Conservation (phyloP, 2,888 invertebrate genomes). For the Polyploca ridens region DNA sequence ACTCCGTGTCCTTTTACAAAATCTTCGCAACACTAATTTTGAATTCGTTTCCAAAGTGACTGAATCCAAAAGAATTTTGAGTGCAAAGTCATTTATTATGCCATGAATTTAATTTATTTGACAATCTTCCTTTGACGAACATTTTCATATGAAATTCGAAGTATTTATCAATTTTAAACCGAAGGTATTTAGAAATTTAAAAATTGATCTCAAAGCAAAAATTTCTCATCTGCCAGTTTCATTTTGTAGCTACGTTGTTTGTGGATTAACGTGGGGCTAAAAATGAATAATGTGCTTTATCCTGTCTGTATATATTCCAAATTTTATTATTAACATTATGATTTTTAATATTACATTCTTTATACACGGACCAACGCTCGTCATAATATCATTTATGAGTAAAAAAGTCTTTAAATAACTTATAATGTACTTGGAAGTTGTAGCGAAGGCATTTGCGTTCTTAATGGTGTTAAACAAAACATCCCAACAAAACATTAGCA, state of each 20-base stretch:
- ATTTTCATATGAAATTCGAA: background rate
- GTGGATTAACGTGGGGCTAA: background rate
- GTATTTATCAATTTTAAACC: background rate
- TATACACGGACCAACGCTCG: background rate
- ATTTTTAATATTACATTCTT: background rate
- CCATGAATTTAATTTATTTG: constrained; percentile 1
- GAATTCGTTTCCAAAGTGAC: background rate
- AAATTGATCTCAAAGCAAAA: background rate
- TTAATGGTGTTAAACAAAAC: background rate
- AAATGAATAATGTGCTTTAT: background rate
- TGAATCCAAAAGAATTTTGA: background rate
- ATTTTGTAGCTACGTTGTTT: background rate
- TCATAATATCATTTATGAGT: background rate
- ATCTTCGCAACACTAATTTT: background rate
- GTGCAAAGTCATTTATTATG: background rate
- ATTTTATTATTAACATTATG: too few species aligned
- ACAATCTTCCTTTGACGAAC: background rate
- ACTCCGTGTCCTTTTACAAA: background rate
- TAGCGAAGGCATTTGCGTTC: background rate
- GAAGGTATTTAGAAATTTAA: background rate
- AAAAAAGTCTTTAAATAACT: background rate
- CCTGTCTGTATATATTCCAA: too few species aligned
- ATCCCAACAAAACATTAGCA: background rate
- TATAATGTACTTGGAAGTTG: background rate
- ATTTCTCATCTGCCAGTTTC: background rate